phyloP scores from a whole-genome alignment of 2,113 vertebrate species.

The Mustelus asterias region DNA sequence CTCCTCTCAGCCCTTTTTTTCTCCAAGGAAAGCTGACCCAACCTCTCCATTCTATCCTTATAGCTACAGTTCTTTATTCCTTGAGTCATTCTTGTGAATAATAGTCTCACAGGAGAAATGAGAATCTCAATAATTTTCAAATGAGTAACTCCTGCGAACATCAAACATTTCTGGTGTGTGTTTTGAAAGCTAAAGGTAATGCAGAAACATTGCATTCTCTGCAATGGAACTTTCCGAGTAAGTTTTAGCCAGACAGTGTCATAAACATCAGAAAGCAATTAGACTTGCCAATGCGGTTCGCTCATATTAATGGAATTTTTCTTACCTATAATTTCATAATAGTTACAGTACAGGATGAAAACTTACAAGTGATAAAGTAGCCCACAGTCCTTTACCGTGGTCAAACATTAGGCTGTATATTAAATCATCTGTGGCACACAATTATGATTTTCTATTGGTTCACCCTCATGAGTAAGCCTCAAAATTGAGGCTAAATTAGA shows the following conservation, averaged over 20 bases:
- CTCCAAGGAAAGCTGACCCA: too few relatives aligned
- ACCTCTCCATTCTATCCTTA: too few relatives aligned
- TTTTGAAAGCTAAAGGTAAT: not conserved
- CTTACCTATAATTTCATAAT: not conserved
- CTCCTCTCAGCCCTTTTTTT: too few relatives aligned
- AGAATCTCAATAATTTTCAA: not conserved
- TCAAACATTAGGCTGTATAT: not conserved
- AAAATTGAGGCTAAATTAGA: not conserved
- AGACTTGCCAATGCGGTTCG: not conserved
- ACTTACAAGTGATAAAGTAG: not conserved
- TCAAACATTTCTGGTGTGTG: not conserved
- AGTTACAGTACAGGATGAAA: not conserved
- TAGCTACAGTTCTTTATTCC: too few relatives aligned
- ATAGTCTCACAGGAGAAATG: not conserved
- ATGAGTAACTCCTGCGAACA: not conserved
- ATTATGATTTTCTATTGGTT: not conserved
- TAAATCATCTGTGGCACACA: not conserved
- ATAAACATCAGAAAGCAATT: not conserved
- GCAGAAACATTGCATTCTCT: not conserved
- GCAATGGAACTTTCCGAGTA: not conserved
- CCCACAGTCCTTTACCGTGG: not conserved
- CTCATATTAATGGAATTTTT: not conserved
- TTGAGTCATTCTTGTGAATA: too few relatives aligned
- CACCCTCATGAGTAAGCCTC: not conserved
- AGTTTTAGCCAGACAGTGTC: not conserved